Conservation (phyloP, 1,140 invertebrate genomes). For the Akabosia matsudoensis region DNA sequence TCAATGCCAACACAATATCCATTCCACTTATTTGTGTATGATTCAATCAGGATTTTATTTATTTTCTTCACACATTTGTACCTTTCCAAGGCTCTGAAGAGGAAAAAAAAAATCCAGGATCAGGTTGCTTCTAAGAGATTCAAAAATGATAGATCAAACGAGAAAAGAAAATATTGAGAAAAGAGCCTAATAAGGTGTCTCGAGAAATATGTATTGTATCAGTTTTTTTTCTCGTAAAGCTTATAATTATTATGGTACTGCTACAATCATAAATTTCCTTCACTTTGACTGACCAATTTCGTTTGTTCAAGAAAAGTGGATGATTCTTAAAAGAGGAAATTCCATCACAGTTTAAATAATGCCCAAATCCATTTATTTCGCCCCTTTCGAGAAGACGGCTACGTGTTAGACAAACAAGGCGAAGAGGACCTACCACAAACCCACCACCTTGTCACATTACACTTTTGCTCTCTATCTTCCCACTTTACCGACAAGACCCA, state of each 20-base stretch:
- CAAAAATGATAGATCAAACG: not conserved
- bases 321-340: not conserved
- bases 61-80: not conserved
- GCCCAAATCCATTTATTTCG: constrained; percentile 5
- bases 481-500: not conserved
- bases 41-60: not conserved
- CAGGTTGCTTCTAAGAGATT: not conserved
- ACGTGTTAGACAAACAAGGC: not conserved
- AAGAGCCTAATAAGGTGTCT: no score
- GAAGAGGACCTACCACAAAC: constrained; percentile 15
- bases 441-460: not conserved
- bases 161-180: no score
- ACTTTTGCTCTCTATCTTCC: not conserved
- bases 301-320: no score
- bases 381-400: not conserved
- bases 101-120: not conserved
- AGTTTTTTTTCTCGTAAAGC: no score
- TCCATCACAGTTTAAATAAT: constrained; percentile 6
- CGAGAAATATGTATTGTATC: no score
- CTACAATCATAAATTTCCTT: no score
- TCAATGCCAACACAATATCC: not conserved
- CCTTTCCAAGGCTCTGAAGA: not conserved
- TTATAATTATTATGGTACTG: no score
- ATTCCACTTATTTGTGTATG: not conserved
- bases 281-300: no score